phyloP scores from a whole-genome alignment of 1,140 invertebrate species.

The Lethrus apterus region DNA sequence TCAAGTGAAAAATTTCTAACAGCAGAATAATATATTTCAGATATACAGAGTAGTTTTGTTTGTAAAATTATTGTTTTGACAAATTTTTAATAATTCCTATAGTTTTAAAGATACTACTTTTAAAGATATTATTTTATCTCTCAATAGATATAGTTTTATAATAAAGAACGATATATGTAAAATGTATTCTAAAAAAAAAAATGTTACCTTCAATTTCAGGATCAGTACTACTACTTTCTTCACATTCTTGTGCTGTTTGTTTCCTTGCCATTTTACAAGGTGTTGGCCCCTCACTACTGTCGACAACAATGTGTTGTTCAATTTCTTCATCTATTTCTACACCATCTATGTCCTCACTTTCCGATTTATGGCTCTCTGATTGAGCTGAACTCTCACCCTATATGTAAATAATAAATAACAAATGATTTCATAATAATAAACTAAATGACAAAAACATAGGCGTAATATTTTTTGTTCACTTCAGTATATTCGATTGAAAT shows the following conservation, averaged over 20 bases:
- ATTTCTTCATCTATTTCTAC: constrained; percentile 42
- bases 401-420: constrained; percentile 1
- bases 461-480: neutral
- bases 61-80: no score
- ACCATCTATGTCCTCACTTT: constrained; percentile 40
- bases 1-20: no score
- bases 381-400: constrained; percentile 42
- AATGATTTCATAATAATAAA: no score
- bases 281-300: constrained; percentile 38
- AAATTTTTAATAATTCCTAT: no score
- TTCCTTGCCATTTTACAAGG: constrained; percentile 46
- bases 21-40: no score
- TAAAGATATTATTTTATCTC: no score
- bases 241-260: constrained; percentile 26
- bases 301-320: constrained; percentile 29
- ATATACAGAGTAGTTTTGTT: no score
- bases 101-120: no score
- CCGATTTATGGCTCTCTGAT: constrained; percentile 43
- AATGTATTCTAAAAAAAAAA: no score
- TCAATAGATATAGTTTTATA: no score
- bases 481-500: neutral
- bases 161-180: no score
- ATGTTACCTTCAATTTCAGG: constrained; percentile 32
- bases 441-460: no score
- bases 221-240: constrained; percentile 35